Evolutionary conservation across 2,797 vertebrate species (phyloP).

Genomic region (Botia almorhae): DNA sequence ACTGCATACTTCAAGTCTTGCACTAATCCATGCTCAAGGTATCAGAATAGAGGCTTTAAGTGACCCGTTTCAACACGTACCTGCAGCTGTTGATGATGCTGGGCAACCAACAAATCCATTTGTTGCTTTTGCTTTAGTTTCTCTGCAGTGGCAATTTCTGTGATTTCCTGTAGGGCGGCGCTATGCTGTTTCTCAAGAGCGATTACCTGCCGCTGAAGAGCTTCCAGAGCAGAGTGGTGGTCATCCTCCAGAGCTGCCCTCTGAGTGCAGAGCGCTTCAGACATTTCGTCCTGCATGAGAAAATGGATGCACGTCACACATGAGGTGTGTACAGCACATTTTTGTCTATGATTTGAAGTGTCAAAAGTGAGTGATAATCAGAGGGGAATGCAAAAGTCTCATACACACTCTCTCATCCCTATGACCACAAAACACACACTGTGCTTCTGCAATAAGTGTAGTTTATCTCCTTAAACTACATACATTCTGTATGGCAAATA

Average conservation of each 20-base stretch:
- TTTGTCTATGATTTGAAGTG: too few relatives aligned
- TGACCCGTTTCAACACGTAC: constrained; percentile 56
- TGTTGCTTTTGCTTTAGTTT: constrained; percentile 69
- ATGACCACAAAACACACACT: too few relatives aligned
- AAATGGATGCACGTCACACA: background rate
- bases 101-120: constrained; percentile 58
- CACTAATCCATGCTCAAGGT: background rate
- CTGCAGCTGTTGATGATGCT: constrained; percentile 77
- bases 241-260: constrained; percentile 67
- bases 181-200: constrained; percentile 81
- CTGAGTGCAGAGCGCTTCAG: constrained; percentile 65
- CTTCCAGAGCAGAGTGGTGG: constrained; percentile 64
- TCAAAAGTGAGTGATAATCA: too few relatives aligned
- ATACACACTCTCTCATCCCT: too few relatives aligned
- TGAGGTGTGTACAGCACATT: too few relatives aligned
- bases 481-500: background rate
- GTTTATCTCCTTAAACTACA: too few relatives aligned
- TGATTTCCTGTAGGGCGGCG: constrained; percentile 76
- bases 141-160: constrained; percentile 70
- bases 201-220: constrained; percentile 73
- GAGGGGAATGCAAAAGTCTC: too few relatives aligned
- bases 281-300: constrained; percentile 57
- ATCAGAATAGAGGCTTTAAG: background rate
- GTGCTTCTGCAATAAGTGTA: too few relatives aligned
- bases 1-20: background rate